Evolutionary conservation across 2,888 invertebrate species (phyloP).

Genomic region (Dasypogon diadema): DNA sequence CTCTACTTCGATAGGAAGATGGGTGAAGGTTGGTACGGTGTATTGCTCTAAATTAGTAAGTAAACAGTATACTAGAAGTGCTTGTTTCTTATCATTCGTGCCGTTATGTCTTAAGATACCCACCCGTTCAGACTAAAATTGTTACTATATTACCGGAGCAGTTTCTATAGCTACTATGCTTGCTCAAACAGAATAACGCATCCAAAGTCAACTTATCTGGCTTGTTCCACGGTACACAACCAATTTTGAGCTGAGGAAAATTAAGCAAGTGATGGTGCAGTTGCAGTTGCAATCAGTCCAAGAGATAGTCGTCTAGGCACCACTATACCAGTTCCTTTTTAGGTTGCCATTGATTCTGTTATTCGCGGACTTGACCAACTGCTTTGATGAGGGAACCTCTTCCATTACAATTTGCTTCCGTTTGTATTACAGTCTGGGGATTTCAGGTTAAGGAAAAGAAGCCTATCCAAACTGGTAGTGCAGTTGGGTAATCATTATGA

Average conservation of each 20-base stretch:
- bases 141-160: background rate
- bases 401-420: background rate
- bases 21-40: constrained; percentile 29
- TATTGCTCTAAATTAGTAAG: constrained; percentile 20
- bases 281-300: background rate
- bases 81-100: constrained; percentile 21
- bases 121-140: constrained; percentile 10
- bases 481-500: constrained; percentile 11
- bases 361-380: constrained; percentile 2
- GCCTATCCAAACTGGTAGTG: background rate
- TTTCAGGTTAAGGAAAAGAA: background rate
- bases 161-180: background rate
- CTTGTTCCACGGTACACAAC: background rate
- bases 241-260: background rate
- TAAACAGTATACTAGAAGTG: constrained; percentile 20
- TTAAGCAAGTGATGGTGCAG: background rate
- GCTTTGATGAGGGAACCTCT: background rate
- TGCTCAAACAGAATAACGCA: background rate
- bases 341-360: background rate
- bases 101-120: constrained; percentile 7
- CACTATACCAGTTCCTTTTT: background rate
- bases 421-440: constrained; percentile 17
- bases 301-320: background rate
- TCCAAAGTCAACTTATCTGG: background rate
- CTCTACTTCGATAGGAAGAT: background rate